These are phyloP conservation scores for Hecatera dysodea DNA, from an alignment of 2,888 invertebrate genomes.

Conservation along the genomic window DNA sequence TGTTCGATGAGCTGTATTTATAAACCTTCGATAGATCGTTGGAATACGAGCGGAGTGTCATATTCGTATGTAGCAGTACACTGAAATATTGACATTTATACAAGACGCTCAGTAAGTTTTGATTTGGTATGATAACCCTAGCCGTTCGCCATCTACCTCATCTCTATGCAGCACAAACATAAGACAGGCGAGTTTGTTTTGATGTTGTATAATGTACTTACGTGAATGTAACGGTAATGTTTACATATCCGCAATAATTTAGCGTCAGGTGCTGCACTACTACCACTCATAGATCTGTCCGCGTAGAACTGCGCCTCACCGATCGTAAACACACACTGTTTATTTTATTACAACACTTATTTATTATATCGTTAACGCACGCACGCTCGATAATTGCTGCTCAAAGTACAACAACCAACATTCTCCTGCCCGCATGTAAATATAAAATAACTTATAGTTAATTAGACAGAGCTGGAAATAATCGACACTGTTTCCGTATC, in stretches of 20 bases:
- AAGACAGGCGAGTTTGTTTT: constrained; percentile 35
- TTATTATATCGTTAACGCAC: constrained; percentile 76
- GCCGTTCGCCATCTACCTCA: constrained; percentile 10
- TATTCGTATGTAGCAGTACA: background rate
- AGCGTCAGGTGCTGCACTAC: constrained; percentile 79
- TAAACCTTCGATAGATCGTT: background rate
- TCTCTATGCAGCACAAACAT: constrained; percentile 23
- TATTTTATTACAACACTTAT: constrained; percentile 78
- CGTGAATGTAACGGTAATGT: constrained; percentile 64
- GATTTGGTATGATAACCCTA: constrained; percentile 8
- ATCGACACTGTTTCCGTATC: constrained; percentile 78
- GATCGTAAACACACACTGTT: constrained; percentile 78
- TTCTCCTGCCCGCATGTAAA: constrained; percentile 53
- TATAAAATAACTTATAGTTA: constrained; percentile 52
- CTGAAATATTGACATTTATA: background rate
- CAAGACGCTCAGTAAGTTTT: background rate
- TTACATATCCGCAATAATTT: constrained; percentile 77
- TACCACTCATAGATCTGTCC: constrained; percentile 78
- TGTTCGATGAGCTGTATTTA: background rate
- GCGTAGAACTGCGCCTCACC: constrained; percentile 69
- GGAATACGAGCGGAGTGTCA: background rate
- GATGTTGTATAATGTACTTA: constrained; percentile 64
- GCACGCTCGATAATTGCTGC: constrained; percentile 62
- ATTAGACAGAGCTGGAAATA: constrained; percentile 66
- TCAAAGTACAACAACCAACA: constrained; percentile 49